Conservation (phyloP, 2,797 vertebrate species). For the Pteropus rufus region DNA sequence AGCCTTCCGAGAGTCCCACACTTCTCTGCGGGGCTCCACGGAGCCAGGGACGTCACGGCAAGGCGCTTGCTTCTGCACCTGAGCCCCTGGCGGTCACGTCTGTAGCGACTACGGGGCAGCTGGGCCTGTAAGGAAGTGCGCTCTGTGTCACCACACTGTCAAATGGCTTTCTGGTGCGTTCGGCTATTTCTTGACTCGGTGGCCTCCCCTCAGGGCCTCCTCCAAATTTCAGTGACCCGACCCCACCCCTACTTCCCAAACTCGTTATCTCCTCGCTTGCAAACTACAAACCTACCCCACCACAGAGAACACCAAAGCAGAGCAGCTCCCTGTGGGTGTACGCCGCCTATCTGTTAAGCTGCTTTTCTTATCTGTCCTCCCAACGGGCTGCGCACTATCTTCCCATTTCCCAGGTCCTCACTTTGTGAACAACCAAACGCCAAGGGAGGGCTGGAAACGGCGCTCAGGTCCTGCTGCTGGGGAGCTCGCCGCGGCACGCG, state of each 20-base stretch:
- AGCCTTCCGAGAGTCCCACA: too few species aligned
- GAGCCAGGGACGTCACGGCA: background rate
- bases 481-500: background rate
- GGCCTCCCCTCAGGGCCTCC: background rate
- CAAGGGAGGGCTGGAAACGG: background rate
- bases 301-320: background rate
- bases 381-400: background rate
- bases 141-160: background rate
- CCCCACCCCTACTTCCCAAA: background rate
- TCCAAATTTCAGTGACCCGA: background rate
- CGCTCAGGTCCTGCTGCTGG: too few species aligned
- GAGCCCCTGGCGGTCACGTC: background rate
- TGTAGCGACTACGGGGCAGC: background rate
- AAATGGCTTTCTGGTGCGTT: background rate
- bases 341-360: background rate
- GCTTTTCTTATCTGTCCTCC: background rate
- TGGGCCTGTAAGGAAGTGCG: background rate
- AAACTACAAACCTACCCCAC: background rate
- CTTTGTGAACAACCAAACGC: background rate
- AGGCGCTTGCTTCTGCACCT: background rate
- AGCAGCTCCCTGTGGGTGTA: background rate
- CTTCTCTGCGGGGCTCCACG: background rate
- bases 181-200: background rate
- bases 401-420: background rate
- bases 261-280: background rate